These are phyloP conservation scores for Polietes domitor DNA, from an alignment of 2,888 invertebrate genomes.

Conservation along the genomic window DNA sequence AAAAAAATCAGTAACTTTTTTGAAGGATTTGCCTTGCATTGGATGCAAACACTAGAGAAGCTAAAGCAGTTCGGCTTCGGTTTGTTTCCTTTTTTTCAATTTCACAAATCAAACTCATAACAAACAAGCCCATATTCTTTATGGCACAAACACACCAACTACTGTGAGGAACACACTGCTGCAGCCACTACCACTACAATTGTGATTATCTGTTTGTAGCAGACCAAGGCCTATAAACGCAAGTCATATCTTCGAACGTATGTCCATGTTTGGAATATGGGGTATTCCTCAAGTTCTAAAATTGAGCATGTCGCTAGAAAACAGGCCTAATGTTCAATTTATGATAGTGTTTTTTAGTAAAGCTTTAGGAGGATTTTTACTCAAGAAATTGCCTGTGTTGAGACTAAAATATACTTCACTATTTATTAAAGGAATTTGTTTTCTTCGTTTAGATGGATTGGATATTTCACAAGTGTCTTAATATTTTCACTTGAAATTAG, in stretches of 20 bases:
- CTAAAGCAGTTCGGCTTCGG: constrained; percentile 22
- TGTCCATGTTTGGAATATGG: constrained; percentile 16
- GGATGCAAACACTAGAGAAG: constrained; percentile 15
- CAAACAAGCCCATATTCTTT: constrained; percentile 19
- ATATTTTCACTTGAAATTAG: no score
- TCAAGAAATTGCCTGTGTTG: no score
- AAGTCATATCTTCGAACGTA: constrained; percentile 1
- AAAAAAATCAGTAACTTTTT: constrained; percentile 32
- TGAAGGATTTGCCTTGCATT: constrained; percentile 50
- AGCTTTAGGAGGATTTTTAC: no score
- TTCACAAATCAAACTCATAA: constrained; percentile 47
- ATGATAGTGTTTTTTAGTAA: no score
- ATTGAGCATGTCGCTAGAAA: no score
- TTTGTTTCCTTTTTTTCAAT: constrained; percentile 45
- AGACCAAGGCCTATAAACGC: constrained; percentile 27
- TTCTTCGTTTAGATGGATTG: no score
- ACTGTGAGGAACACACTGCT: not conserved
- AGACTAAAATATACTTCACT: no score
- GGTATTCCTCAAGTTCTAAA: not conserved
- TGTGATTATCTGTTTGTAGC: constrained; percentile 33
- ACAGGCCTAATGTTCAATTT: not conserved
- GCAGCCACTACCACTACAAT: constrained; percentile 21
- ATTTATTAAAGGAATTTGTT: no score
- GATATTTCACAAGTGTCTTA: no score
- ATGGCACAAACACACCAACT: constrained; percentile 1